phyloP scores from a whole-genome alignment of 2,797 vertebrate genomes.

The Mormyrus hasselquistii region DNA sequence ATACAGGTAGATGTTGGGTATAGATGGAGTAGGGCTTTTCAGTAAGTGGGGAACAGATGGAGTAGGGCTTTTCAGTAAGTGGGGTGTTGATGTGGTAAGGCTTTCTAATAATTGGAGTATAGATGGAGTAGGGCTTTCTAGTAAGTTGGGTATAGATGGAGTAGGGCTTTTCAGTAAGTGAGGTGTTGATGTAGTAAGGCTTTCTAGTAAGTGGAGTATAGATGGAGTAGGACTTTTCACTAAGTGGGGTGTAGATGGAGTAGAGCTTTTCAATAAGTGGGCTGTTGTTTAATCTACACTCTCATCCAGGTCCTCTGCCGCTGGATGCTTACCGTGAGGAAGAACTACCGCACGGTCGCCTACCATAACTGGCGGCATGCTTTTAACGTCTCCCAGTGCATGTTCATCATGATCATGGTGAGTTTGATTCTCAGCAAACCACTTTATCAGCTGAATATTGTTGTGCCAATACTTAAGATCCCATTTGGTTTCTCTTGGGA shows the following conservation, averaged over 20 bases:
- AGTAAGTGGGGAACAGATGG: background rate
- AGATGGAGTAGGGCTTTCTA: background rate
- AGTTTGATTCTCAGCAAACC: slow-evolving; percentile 31
- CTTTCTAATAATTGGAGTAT: background rate
- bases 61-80: no score
- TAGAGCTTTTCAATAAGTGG: background rate
- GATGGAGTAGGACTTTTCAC: background rate
- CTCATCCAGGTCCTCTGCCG: slow-evolving; percentile 62
- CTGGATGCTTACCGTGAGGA: slow-evolving; percentile 72
- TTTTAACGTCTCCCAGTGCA: slow-evolving; percentile 73
- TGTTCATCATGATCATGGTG: slow-evolving; percentile 70
- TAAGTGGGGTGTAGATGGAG: background rate
- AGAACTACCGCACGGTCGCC: slow-evolving; percentile 70
- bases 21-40: background rate
- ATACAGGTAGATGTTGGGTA: background rate
- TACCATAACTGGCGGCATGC: slow-evolving; percentile 76
- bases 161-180: background rate
- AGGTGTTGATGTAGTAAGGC: background rate
- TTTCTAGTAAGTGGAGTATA: background rate
- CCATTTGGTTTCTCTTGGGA: background rate
- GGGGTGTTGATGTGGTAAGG: background rate
- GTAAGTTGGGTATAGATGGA: background rate
- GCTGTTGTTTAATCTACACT: background rate
- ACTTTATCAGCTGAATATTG: background rate
- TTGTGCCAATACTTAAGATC: background rate